phyloP scores from a whole-genome alignment of 2,113 vertebrate species.

The Nycticorax nycticorax region DNA sequence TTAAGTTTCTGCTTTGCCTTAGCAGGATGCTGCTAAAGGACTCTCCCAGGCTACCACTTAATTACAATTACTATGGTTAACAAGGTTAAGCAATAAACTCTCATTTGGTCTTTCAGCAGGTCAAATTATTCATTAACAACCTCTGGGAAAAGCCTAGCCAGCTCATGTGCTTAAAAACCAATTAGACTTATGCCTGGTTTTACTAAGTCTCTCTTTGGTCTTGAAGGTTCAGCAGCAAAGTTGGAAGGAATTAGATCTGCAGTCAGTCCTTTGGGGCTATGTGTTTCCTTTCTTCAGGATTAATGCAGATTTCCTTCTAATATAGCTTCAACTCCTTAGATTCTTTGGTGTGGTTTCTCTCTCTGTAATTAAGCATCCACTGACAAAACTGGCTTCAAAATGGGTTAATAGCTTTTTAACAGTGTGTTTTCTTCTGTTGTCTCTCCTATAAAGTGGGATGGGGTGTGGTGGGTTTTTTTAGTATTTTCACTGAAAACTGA shows the following conservation, averaged over 20 bases:
- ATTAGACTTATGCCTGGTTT: not conserved
- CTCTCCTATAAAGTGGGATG: not conserved
- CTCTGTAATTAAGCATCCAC: not conserved
- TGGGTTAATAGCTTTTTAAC: not conserved
- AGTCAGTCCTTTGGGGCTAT: not conserved
- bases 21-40: not conserved
- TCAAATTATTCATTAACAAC: not conserved
- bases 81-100: not conserved
- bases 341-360: not conserved
- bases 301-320: not conserved
- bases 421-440: not conserved
- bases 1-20: not conserved
- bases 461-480: no score
- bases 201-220: not conserved
- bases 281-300: not conserved
- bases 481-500: not conserved
- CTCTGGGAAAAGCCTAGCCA: not conserved
- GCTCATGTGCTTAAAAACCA: not conserved
- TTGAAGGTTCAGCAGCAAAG: not conserved
- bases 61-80: not conserved
- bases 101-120: not conserved
- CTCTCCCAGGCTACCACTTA: not conserved
- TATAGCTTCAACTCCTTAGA: not conserved
- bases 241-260: not conserved
- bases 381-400: not conserved